Base-by-base conservation (phyloP, 2,888 invertebrate species). In the Mesochorus sp. region DNA sequence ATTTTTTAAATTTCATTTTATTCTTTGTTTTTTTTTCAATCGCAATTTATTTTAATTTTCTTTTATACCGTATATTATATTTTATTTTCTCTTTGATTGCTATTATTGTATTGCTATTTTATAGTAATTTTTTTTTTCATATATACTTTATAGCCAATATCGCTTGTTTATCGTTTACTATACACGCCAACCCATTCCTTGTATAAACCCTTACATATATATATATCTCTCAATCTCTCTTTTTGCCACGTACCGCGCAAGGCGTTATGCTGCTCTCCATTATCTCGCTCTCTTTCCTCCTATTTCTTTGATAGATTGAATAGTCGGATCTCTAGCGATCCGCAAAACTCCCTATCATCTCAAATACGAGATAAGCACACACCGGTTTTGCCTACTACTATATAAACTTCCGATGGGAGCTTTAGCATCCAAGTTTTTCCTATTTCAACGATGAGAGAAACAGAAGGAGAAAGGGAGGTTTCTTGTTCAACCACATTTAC, bases 321-420 rank as follows among this genome's bases (percentile, higher is more conserved):
- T 28, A 24, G 24, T 31, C 57, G 24, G 19, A 51, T 37, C 57
- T 55, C 47, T 14, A 49, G 17, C 28, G 34, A 68, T 62, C 53
- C 62, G 5, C 39, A 26, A 53, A 37, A 47, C 26, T 34, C 26
- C 26, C 57, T 12, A 26, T 53, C 14, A 12, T 62, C 28, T 31
- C 51, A 51, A 71, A 70, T 31, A 19, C 19, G 17, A 14, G 24
- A 31, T n/a, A n/a, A n/a, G n/a, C n/a, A n/a, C n/a, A 31, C 61
- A 17, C 17, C 49, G 61, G 64, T 77, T 67, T 73, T 73, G 66
- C 77, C 73, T 66, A 67, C 59, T 73, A 66, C 66, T 66, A 55
- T 68, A 76, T 73, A 76, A 77, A 73, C 76, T 74, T 19, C 21
- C 39, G 59, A 67, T 28, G 42, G 37, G 37, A 61, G 66, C 31